phyloP scores from a whole-genome alignment of 2,797 vertebrate genomes.

The Sorex maritimensis region DNA sequence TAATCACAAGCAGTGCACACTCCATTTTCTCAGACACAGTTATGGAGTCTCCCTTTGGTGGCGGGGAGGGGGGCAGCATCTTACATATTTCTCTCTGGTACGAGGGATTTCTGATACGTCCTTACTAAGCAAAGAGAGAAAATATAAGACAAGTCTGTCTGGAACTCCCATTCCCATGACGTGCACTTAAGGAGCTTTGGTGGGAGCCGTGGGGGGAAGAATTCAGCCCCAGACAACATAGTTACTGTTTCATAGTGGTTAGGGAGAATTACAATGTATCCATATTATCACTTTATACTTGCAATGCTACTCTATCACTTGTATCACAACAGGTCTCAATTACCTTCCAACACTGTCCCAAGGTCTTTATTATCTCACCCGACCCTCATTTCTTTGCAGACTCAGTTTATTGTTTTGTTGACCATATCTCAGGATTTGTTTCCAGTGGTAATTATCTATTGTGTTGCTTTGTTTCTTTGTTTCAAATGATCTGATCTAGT shows the following conservation, averaged over 20 bases:
- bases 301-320: too few relatives aligned
- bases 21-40: background rate
- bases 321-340: too few relatives aligned
- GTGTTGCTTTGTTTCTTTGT: too few relatives aligned
- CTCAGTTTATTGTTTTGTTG: too few relatives aligned
- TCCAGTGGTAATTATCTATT: too few relatives aligned
- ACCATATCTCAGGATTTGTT: too few relatives aligned
- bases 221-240: slow-evolving; percentile 27
- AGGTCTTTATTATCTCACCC: too few relatives aligned
- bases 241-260: slow-evolving; percentile 68
- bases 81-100: background rate
- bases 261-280: slow-evolving; percentile 36
- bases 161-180: background rate
- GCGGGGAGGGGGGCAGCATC: background rate
- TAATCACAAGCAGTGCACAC: background rate
- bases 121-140: slow-evolving; percentile 11
- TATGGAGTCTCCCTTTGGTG: background rate
- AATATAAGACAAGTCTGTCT: slow-evolving; percentile 37
- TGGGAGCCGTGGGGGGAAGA: background rate
- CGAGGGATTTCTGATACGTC: slow-evolving; percentile 30
- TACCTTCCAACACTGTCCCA: too few relatives aligned
- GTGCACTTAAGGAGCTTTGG: slow-evolving; percentile 40
- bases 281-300: too few relatives aligned
- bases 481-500: too few relatives aligned
- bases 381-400: too few relatives aligned